Evolutionary conservation across 2,888 invertebrate species (phyloP), one percentile per base, ranked within the genome.

Genomic region (Melieria picta): DNA sequence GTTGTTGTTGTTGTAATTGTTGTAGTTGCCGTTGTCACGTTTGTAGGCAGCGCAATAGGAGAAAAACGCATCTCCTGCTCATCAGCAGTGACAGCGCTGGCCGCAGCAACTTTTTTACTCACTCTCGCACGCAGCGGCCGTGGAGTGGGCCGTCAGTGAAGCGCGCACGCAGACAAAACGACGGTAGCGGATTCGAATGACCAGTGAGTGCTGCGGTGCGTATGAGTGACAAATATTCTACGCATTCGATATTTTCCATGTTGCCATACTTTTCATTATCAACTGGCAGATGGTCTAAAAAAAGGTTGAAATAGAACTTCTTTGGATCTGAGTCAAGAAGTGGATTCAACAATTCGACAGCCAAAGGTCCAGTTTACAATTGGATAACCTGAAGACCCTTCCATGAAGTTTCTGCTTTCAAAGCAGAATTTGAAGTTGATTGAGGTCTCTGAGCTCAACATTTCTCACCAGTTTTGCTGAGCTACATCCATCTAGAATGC

Each of bases 91-190:
- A 30, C 30, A 30, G 30, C 30, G 30, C 43, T 45, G 48, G 16
- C 45, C 30, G 50, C 10, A 52, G 67, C 57, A 58, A 65, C 66
- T 62, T 72, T 72, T 74, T 65, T 71, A 68, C 69, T 72, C 68
- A 55, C 65, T 72, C 68, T 69, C 63, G 60, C 67, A 69, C 65
- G 56, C 58, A 65, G 13, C 55, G 57, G 10, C 58, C 46, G 64
- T 47, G 57, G 13, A 50, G 61, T 61, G 30, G 60, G 43, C 60
- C 67, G 61, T 16, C 50, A 58, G 47, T 56, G 45, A 16, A 16
- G 1, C 9, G 7, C 5, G 5, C 10, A 47, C 30, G 65, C 56
- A 13, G 4, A 16, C 56, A 30, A 42, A 52, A 13, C 4, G 0
- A 50, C 67, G 46, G 67, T 67, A 60, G 67, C 67, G 67, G 48